Base-by-base conservation (phyloP, 1,140 invertebrate genomes). In the Phenacoccus solenopsis region DNA sequence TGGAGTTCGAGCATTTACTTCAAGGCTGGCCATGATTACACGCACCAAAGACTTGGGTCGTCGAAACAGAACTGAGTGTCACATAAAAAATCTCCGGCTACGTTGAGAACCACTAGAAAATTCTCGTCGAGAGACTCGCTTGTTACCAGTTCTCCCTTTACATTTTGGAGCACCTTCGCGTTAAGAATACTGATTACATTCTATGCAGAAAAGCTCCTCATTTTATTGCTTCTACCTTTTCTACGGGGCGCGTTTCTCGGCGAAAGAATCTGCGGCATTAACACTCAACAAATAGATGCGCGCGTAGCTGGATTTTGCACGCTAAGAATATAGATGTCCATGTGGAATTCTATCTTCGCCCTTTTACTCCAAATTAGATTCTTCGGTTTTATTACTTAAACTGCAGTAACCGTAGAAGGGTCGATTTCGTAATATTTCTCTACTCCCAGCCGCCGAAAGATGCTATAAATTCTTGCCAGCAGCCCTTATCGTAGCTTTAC, bases 401-500 rank as follows among this genome's bases (percentile, higher is more conserved):
- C 38, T 64, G 25, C 25, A 64, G 59, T 64, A 64, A 64, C 59
- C 59, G 25, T 64, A 64, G 59, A 64, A 64, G 59, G 59, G 59
- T 64, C 59, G 21, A 64, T 64, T 64, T 64, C 59, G 59, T 64
- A 64, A 64, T 64, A 64, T 64, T 64, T 64, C 16, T 49, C 38
- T 49, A 9, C 16, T 49, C 20, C 38, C 59, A 27, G 21, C 22
- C 59, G 21, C 10, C 22, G 25, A 64, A 64, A 64, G 59, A 64
- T 64, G 59, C 59, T 64, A 64, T 64, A 64, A 64, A 64, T 64
- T 64, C 59, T 64, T 64, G 59, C 59, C 59, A 64, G 25, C 59
- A 27, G 21, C 59, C 59, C 59, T 64, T 64, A 64, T 64, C 59
- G 59, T 64, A 25, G 25, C 59, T 64, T 64, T 64, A 64, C 59